Percentiles rank a stretch among this genome's conserved stretches.
Conservation (phyloP, 2,797 vertebrate species). For the Pelochelys cantorii region DNA sequence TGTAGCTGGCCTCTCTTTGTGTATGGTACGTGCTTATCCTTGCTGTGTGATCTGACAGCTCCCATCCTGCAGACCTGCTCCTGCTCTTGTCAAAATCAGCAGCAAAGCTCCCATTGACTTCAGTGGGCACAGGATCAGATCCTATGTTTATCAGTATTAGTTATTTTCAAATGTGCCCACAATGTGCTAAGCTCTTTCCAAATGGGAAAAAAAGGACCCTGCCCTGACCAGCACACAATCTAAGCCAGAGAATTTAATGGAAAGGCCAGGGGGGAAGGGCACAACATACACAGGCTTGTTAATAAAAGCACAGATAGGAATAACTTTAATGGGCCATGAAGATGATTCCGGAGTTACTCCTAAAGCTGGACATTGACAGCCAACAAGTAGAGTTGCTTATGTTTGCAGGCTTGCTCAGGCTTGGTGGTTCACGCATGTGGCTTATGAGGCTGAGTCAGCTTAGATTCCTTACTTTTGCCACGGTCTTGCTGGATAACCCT, state of each 20-base stretch:
- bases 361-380: background rate
- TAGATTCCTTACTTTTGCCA: background rate
- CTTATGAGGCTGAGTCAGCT: background rate
- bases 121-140: background rate
- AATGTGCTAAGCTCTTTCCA: background rate
- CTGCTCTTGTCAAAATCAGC: background rate
- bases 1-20: background rate
- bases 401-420: background rate
- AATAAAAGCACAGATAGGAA: background rate
- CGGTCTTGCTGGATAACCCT: background rate
- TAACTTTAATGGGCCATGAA: background rate
- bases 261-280: rapidly evolving
- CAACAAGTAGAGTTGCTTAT: background rate
- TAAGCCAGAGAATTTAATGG: background rate
- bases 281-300: background rate
- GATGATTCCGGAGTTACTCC: background rate
- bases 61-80: rapidly evolving
- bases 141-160: rapidly evolving
- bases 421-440: no score
- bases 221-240: background rate
- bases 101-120: background rate
- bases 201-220: background rate
- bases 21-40: background rate
- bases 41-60: background rate
- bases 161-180: background rate